phyloP scores from a whole-genome alignment of 1,140 invertebrate species.

The Lordiphosa collinella region DNA sequence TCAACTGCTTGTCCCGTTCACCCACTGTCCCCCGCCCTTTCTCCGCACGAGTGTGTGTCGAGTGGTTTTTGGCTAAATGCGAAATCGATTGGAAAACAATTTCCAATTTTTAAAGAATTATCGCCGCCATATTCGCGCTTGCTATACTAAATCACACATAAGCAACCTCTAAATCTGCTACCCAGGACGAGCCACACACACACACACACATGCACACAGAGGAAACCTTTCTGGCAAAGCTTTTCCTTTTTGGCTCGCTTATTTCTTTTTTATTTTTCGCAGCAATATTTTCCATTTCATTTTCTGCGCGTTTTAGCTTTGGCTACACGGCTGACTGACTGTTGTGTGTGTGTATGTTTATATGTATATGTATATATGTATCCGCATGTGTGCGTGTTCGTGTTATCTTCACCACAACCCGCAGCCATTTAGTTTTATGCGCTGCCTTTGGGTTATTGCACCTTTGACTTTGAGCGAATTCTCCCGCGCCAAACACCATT shows the following conservation, averaged over 20 bases:
- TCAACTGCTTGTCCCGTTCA: constrained; percentile 2
- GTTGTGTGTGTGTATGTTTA: constrained; percentile 18
- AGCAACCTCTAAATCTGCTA: constrained; percentile 80
- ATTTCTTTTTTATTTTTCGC: constrained; percentile 72
- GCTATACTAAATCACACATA: constrained; percentile 79
- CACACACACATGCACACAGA: constrained; percentile 15
- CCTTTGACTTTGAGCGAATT: constrained; percentile 67
- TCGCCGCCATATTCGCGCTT: constrained; percentile 79
- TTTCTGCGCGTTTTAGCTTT: constrained; percentile 75
- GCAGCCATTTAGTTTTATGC: constrained; percentile 73
- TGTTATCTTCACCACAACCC: constrained; percentile 66
- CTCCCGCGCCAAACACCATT: constrained; percentile 12
- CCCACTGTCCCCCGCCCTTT: constrained; percentile 1
- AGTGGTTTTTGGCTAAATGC: constrained; percentile 77
- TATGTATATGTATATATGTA: constrained; percentile 5
- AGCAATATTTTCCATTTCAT: constrained; percentile 76
- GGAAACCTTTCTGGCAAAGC: constrained; percentile 59
- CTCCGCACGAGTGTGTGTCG: constrained; percentile 28
- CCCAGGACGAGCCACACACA: constrained; percentile 27
- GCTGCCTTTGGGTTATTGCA: constrained; percentile 67
- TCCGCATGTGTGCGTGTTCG: constrained; percentile 17
- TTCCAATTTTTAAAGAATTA: constrained; percentile 80
- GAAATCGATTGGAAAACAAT: constrained; percentile 80
- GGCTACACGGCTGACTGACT: constrained; percentile 63
- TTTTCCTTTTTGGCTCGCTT: constrained; percentile 70